Evolutionary conservation across 2,888 invertebrate species (phyloP).

Genomic region (Hartigia nigra): DNA sequence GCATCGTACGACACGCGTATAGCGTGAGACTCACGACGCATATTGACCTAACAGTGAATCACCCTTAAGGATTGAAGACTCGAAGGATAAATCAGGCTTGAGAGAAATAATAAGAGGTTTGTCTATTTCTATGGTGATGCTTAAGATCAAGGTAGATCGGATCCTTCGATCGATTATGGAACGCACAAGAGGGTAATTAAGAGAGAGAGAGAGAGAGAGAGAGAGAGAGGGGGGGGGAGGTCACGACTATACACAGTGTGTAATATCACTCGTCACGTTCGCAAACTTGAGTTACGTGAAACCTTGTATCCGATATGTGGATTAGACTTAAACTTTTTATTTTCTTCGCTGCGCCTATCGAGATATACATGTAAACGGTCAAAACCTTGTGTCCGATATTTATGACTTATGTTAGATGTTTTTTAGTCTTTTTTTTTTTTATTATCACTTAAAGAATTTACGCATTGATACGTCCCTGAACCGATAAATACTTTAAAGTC

Average conservation of each 20-base stretch:
- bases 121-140: neutral
- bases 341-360: neutral
- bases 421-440: neutral
- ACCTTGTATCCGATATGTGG: neutral
- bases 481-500: neutral
- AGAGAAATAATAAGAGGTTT: neutral
- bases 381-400: slow-evolving; percentile 10
- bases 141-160: neutral
- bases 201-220: neutral
- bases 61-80: slow-evolving; percentile 23
- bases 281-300: neutral
- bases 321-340: neutral
- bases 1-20: neutral
- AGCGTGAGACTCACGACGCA: slow-evolving; percentile 6
- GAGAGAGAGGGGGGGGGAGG: neutral
- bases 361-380: neutral
- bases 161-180: neutral
- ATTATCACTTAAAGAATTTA: neutral
- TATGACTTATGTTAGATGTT: neutral
- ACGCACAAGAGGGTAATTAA: neutral
- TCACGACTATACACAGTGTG: neutral
- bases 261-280: neutral
- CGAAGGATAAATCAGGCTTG: neutral
- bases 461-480: neutral
- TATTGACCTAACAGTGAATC: slow-evolving; percentile 58